Evolutionary conservation across 2,113 vertebrate genomes (phyloP), one percentile per base, ranked within the genome.

Genomic region (Myotis brandtii): DNA sequence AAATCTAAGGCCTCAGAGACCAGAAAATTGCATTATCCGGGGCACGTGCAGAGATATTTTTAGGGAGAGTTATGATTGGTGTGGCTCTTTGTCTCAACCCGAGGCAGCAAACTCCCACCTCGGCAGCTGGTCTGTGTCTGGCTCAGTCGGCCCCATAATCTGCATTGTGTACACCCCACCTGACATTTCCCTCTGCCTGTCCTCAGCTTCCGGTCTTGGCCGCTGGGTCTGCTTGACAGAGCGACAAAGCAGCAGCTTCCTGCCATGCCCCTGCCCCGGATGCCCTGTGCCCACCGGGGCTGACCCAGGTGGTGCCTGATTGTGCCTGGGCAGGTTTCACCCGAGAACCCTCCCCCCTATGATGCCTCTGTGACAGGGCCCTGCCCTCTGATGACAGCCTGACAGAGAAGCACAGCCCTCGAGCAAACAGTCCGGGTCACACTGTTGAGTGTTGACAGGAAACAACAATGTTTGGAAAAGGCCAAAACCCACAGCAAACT

Each of bases 401-500:
- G 66, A 88, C 7, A 9, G 25, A 81, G 27, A 85, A 69, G 30
- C 9, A 0, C 40, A 43, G 37, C n/a, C 9, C 52, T 80, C 8
- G 4, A 83, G 48, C n/a, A 56, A 76, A 70, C 5, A 21, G 48
- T n/a, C 12, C 0, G 0, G 16, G 12, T 48, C 23, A 62, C 69
- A 88, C 52, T 14, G 4, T 18, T 52, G 46, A 79, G 62, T 37
- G 30, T 21, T 9, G 46, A 94, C 27, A 86, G 86, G 56, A 40
- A 88, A 85, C 75, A 30, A 1, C 67, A 1, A 52, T 20, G 75
- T 21, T 96, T 75, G 76, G 40, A 85, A 86, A 96, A 64, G 34
- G 64, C 23, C 34, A 86, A 90, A 98, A 94, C 34, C 84, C 98
- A 98, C 81, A 91, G 94, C 98, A 98, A 97, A 97, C 77, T 72